Evolutionary conservation across 2,888 invertebrate species (phyloP).

Genomic region (Mongoloraphidia duomilia): DNA sequence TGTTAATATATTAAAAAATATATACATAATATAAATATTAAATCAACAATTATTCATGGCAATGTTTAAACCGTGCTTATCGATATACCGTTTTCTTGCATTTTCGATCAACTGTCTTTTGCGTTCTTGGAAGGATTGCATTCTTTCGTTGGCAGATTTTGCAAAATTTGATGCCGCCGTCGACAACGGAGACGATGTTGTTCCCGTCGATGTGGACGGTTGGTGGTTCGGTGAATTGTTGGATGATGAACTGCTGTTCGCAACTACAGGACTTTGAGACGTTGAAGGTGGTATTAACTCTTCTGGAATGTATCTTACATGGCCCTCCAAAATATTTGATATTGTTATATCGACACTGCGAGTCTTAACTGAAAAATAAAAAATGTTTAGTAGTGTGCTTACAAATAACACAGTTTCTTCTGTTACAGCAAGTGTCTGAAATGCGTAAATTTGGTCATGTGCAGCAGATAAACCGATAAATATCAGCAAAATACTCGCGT

Average conservation of each 20-base stretch:
- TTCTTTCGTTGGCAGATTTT: slow-evolving; percentile 44
- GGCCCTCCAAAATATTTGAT: slow-evolving; percentile 65
- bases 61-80: slow-evolving; percentile 49
- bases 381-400: too few species aligned
- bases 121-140: slow-evolving; percentile 61
- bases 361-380: slow-evolving; percentile 42
- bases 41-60: slow-evolving; percentile 15
- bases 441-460: too few species aligned
- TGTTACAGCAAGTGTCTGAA: too few species aligned
- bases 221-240: slow-evolving; percentile 2
- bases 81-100: slow-evolving; percentile 61
- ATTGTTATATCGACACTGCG: slow-evolving; percentile 66
- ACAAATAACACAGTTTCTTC: too few species aligned
- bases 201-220: slow-evolving; percentile 8
- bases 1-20: too few species aligned
- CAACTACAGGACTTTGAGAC: slow-evolving; percentile 10
- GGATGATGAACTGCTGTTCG: slow-evolving; percentile 3
- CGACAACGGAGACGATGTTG: slow-evolving; percentile 12
- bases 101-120: slow-evolving; percentile 65
- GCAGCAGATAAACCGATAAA: too few species aligned
- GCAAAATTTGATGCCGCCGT: slow-evolving; percentile 35
- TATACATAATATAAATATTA: neutral
- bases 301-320: slow-evolving; percentile 46
- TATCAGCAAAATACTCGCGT: too few species aligned
- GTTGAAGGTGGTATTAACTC: slow-evolving; percentile 10